Conservation (phyloP, 2,113 vertebrate species). For the Xyliphius kryptos region DNA sequence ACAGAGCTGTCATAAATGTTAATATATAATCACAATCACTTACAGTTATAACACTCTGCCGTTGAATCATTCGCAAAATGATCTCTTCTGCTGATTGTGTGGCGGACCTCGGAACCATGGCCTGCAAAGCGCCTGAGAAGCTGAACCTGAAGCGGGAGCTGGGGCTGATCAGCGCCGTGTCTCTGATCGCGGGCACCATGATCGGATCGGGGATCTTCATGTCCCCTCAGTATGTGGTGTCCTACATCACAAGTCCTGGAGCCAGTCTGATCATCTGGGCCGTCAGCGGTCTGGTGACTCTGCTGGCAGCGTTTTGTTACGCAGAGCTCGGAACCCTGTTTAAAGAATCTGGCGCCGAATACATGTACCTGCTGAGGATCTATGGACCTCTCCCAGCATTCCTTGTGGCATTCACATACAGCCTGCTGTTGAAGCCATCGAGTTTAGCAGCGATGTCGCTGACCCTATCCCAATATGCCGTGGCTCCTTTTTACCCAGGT, state of each 20-base stretch:
- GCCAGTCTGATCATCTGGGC: conserved; percentile 76
- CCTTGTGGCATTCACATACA: conserved; percentile 61
- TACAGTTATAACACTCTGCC: not conserved
- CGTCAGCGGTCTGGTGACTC: conserved; percentile 61
- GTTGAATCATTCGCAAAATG: not conserved
- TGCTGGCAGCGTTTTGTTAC: conserved; percentile 68
- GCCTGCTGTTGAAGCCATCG: conserved; percentile 65
- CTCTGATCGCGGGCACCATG: conserved; percentile 74
- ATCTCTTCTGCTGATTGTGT: not conserved
- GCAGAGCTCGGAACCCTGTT: conserved; percentile 74
- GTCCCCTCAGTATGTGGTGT: conserved; percentile 70
- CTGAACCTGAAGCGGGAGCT: conserved; percentile 51
- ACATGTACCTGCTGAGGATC: conserved; percentile 73
- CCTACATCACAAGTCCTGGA: conserved; percentile 67
- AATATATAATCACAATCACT: conserved; percentile 29
- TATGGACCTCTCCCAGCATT: conserved; percentile 75
- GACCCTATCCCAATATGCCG: conserved; percentile 68
- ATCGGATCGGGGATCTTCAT: conserved; percentile 73
- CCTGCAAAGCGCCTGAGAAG: conserved; percentile 19
- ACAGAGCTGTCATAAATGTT: conserved; percentile 18
- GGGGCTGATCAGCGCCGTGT: conserved; percentile 61
- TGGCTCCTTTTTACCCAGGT: conserved; percentile 16
- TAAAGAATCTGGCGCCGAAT: conserved; percentile 74
- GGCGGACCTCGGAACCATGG: conserved; percentile 32
- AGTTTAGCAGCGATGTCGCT: conserved; percentile 63